Percentiles rank a stretch among this genome's conserved stretches.
These are phyloP conservation scores for Leguminivora glycinivorella DNA, from an alignment of 1,140 invertebrate genomes.

Conservation along the genomic window DNA sequence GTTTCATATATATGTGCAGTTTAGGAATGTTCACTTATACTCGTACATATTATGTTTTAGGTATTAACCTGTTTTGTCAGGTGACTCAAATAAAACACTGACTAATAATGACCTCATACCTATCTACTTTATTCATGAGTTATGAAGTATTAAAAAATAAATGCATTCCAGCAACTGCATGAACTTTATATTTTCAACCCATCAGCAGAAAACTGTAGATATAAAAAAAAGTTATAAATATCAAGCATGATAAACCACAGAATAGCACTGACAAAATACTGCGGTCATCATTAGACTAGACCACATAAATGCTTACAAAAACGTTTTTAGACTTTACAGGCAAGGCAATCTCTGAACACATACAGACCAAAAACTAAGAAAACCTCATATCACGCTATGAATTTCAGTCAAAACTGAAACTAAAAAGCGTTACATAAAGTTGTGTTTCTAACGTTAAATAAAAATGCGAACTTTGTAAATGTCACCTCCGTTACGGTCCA, in stretches of 20 bases:
- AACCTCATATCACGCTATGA: not conserved
- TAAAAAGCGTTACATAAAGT: not conserved
- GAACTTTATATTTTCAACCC: not conserved
- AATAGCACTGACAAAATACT: not conserved
- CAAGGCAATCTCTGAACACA: not conserved
- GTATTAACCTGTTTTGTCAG: not conserved
- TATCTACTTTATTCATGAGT: not conserved
- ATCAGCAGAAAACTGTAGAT: not conserved
- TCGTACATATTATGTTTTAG: not conserved
- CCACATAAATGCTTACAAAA: not conserved
- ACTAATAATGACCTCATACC: not conserved
- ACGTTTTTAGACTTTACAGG: not conserved
- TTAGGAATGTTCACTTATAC: not conserved
- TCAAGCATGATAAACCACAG: not conserved
- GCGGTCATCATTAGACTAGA: not conserved
- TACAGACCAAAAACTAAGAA: not conserved
- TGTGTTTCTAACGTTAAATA: not conserved
- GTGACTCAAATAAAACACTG: not conserved
- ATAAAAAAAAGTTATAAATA: not conserved
- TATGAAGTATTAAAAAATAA: not conserved
- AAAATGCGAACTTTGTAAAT: not conserved
- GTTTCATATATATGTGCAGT: too few species aligned
- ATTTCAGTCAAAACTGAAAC: not conserved
- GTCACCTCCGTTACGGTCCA: slow-evolving; percentile 1
- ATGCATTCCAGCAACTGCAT: not conserved